These are phyloP conservation scores for Drosophila rubida DNA, from an alignment of 2,888 invertebrate genomes.

Conservation along the genomic window DNA sequence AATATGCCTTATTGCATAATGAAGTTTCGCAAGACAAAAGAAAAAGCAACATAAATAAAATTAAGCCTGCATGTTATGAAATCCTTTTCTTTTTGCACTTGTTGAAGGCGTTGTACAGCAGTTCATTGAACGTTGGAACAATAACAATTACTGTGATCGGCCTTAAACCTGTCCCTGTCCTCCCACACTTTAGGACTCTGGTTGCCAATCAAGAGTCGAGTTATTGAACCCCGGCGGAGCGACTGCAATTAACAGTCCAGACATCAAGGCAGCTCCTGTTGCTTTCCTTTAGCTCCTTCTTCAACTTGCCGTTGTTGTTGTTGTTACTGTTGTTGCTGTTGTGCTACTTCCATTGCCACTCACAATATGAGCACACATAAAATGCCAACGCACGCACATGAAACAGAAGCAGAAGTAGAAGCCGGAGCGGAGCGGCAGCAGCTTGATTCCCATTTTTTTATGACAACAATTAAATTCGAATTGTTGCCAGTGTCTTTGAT, in stretches of 20 bases:
- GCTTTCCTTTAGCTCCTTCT: slow-evolving; percentile 39
- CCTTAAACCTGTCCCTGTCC: slow-evolving; percentile 48
- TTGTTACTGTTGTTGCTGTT: neutral
- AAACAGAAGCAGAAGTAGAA: neutral
- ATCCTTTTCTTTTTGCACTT: slow-evolving; percentile 45
- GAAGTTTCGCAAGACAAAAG: neutral
- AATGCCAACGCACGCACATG: slow-evolving; percentile 57
- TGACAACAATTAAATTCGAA: slow-evolving; percentile 74
- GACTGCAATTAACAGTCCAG: slow-evolving; percentile 61
- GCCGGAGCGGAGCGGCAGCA: neutral
- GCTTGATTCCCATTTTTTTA: slow-evolving; percentile 48
- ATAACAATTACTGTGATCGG: slow-evolving; percentile 48
- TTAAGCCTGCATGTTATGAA: slow-evolving; percentile 26
- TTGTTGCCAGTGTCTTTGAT: slow-evolving; percentile 72
- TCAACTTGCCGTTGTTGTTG: neutral
- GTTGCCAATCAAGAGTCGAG: slow-evolving; percentile 72
- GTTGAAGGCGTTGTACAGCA: slow-evolving; percentile 38
- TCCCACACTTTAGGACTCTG: slow-evolving; percentile 6
- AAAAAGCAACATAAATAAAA: slow-evolving; percentile 18
- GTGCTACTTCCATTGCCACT: slow-evolving; percentile 4
- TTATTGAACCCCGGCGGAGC: slow-evolving; percentile 66
- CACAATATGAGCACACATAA: slow-evolving; percentile 34
- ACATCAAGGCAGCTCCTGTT: slow-evolving; percentile 56
- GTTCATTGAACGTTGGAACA: slow-evolving; percentile 62
- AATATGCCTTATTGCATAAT: neutral